phyloP scores from a whole-genome alignment of 2,888 invertebrate genomes.

The Oscheius sp. region DNA sequence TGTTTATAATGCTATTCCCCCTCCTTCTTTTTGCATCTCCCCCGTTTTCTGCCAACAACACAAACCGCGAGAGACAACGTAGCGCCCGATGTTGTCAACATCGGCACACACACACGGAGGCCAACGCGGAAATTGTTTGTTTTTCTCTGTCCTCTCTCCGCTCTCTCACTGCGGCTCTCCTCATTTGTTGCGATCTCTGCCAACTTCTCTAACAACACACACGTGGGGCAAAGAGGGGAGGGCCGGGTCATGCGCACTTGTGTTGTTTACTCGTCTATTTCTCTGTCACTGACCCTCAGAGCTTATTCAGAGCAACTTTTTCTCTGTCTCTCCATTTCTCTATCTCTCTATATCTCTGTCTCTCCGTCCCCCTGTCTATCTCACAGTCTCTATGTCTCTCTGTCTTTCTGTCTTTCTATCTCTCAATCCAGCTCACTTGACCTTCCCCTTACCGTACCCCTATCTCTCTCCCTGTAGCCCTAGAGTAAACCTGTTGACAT shows the following conservation, averaged over 20 bases:
- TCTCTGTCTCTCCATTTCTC: conserved; percentile 29
- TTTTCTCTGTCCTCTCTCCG: conserved; percentile 20
- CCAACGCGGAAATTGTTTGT: conserved; percentile 38
- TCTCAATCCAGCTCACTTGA: background rate
- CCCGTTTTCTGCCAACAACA: conserved; percentile 12
- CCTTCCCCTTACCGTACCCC: background rate
- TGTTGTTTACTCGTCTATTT: conserved; percentile 29
- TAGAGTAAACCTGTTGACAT: too few species aligned
- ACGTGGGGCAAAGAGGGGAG: too few species aligned
- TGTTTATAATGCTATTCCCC: too few species aligned
- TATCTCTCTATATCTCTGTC: conserved; percentile 7
- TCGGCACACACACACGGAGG: background rate
- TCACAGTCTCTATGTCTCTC: background rate
- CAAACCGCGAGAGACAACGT: background rate
- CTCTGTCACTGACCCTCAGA: conserved; percentile 1
- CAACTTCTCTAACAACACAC: too few species aligned
- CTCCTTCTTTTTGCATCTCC: too few species aligned
- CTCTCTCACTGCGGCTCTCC: too few species aligned
- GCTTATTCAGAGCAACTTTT: background rate
- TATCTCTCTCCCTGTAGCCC: conserved; percentile 9
- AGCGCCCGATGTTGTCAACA: conserved; percentile 24
- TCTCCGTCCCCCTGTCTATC: background rate
- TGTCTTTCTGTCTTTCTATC: too few species aligned
- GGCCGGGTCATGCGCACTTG: conserved; percentile 36
- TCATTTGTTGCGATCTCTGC: too few species aligned